Evolutionary conservation across 53 echinoderm and acorn worm genomes (phyloP).

Genomic region (Antedon mediterranea): DNA sequence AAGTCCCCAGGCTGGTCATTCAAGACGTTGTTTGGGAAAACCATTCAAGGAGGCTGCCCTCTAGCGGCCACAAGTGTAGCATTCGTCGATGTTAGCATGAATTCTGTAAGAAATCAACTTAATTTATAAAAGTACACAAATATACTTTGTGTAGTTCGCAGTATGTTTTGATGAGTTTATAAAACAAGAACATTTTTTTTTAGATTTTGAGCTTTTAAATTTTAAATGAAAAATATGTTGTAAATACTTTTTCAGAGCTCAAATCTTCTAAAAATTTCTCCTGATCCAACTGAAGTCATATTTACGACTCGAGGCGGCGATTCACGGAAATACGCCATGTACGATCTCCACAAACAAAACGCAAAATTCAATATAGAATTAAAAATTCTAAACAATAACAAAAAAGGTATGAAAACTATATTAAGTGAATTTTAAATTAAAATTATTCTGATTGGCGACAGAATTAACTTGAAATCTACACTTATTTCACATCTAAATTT

Average conservation of each 20-base stretch:
- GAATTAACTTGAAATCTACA: too few species aligned
- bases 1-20: constrained; percentile 53
- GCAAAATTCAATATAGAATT: neutral
- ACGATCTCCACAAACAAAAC: constrained; percentile 18
- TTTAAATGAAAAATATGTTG: too few species aligned
- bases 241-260: constrained; percentile 12
- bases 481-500: too few species aligned
- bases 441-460: too few species aligned
- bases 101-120: constrained; percentile 32
- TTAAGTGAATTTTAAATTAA: too few species aligned
- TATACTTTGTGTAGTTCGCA: too few species aligned
- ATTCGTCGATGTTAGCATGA: constrained; percentile 59
- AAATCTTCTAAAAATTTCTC: constrained; percentile 36
- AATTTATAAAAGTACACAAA: too few species aligned
- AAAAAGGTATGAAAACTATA: neutral
- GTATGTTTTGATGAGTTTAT: too few species aligned
- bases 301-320: constrained; percentile 14
- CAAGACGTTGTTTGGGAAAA: constrained; percentile 39
- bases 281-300: constrained; percentile 29
- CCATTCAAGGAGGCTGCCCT: constrained; percentile 48
- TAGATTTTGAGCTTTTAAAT: too few species aligned
- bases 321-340: neutral
- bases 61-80: constrained; percentile 50
- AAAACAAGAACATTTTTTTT: too few species aligned
- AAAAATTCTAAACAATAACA: neutral